Evolutionary conservation across 2,797 vertebrate species (phyloP), one percentile per base, ranked within the genome.

Genomic region (Premnoplex brunnescens): DNA sequence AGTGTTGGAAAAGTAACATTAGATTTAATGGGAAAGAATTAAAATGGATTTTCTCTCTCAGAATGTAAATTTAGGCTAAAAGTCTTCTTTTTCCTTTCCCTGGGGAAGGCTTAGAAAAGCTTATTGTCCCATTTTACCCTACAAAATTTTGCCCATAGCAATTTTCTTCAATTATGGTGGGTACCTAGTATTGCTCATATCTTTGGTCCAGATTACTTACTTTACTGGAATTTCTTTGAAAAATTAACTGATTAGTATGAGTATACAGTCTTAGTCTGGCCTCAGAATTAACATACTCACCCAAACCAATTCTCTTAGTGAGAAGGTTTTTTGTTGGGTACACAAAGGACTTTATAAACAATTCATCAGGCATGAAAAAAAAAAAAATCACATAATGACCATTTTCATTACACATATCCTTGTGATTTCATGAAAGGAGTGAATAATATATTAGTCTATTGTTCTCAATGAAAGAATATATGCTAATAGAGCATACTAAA

Each of bases 191-290:
- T 28, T 49, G 39, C 13, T 56, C n/a, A 66, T 44, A 67, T 51
- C 39, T 85, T 77, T 6, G 5, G 32, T 32, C 30, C 71, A 79
- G 43, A 79, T 79, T 52, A 72, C n/a, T 59, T 89, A 84, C 49
- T 86, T 73, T 59, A 76, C n/a, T 63, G 67, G 24, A 89, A 79
- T 73, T 75, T 26, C 28, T 79, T 89, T 76, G 43, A 82, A 93
- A 44, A 90, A 73, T 49, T 87, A 81, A 78, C 59, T 85, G 71
- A 94, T 94, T 76, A 89, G 67, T 49, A 91, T 54, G 34, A 93
- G 32, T 23, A 73, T 12, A 75, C 5, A 85, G 71, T 68, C 41
- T 83, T 80, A 82, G 37, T 51, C 52, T 14, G 12, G 68, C 34
- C 44, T 60, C 60, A 79, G 56, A 92, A 95, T 89, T 77, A 77